Conservation (phyloP, 2,113 vertebrate genomes). For the Hucho hucho region DNA sequence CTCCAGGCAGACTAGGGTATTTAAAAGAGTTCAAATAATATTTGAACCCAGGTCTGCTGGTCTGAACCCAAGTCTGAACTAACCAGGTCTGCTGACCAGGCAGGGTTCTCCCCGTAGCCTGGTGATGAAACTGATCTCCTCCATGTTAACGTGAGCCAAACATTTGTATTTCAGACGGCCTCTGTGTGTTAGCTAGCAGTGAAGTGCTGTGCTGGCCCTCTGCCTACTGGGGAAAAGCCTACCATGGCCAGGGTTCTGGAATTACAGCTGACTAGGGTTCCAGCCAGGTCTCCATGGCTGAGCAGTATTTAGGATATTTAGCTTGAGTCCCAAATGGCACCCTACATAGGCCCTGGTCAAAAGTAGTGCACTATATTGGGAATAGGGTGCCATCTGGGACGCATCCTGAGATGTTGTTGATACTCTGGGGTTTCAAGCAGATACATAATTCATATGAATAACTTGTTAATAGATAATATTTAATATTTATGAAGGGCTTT, state of each 20-base stretch:
- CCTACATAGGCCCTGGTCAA: too few species aligned
- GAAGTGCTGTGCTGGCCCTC: constrained; percentile 60
- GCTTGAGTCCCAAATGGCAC: neutral
- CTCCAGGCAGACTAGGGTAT: too few species aligned
- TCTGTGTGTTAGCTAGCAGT: constrained; percentile 33
- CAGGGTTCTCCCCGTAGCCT: constrained; percentile 36
- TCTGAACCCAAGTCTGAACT: too few species aligned
- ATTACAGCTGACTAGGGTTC: constrained; percentile 43
- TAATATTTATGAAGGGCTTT: constrained; percentile 68
- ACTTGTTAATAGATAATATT: constrained; percentile 61
- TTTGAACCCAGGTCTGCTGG: constrained; percentile 6
- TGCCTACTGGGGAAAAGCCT: constrained; percentile 47
- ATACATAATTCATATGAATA: constrained; percentile 68
- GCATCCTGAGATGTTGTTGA: constrained; percentile 41
- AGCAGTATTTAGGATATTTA: constrained; percentile 67
- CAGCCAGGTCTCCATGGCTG: constrained; percentile 55
- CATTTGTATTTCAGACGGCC: constrained; percentile 32
- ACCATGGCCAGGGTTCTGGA: constrained; percentile 46
- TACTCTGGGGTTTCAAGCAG: constrained; percentile 57
- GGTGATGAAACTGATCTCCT: constrained; percentile 58
- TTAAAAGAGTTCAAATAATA: too few species aligned
- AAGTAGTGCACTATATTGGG: too few species aligned
- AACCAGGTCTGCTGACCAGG: constrained; percentile 22
- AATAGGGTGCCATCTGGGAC: too few species aligned
- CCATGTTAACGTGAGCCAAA: constrained; percentile 48